phyloP scores from a whole-genome alignment of 2,888 invertebrate species.

The Belgica antarctica region DNA sequence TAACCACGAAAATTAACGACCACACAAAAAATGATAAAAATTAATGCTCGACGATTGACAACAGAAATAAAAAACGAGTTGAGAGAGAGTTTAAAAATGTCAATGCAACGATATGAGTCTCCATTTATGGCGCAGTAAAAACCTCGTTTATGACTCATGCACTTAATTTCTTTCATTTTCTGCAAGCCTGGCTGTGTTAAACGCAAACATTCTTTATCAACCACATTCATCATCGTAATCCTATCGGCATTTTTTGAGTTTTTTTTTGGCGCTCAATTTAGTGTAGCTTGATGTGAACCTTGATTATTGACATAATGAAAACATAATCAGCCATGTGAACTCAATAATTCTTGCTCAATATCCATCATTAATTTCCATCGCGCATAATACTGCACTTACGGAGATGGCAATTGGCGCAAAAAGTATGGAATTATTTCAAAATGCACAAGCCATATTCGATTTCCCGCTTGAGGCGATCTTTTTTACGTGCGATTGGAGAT shows the following conservation, averaged over 20 bases:
- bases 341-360: too few relatives aligned
- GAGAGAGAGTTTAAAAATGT: not conserved
- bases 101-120: not conserved
- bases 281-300: too few relatives aligned
- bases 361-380: too few relatives aligned
- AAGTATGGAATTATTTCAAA: not conserved
- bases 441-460: constrained; percentile 3
- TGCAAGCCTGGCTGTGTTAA: too few relatives aligned
- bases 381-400: not conserved
- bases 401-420: not conserved
- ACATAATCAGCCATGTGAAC: too few relatives aligned
- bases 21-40: constrained; percentile 1
- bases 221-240: too few relatives aligned
- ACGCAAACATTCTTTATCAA: too few relatives aligned
- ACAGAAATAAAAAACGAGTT: not conserved
- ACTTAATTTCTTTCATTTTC: too few relatives aligned
- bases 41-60: constrained; percentile 1
- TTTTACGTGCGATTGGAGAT: not conserved
- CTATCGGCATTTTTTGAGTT: too few relatives aligned
- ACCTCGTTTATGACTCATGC: not conserved
- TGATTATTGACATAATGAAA: too few relatives aligned
- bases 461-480: not conserved
- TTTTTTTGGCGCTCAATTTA: too few relatives aligned
- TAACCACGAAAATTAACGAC: not conserved
- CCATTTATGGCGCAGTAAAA: not conserved